A percentile compares a stretch with the other conserved stretches of the same genome.
Conservation (phyloP, 2,888 invertebrate genomes). For the Scaptomyza parva region DNA sequence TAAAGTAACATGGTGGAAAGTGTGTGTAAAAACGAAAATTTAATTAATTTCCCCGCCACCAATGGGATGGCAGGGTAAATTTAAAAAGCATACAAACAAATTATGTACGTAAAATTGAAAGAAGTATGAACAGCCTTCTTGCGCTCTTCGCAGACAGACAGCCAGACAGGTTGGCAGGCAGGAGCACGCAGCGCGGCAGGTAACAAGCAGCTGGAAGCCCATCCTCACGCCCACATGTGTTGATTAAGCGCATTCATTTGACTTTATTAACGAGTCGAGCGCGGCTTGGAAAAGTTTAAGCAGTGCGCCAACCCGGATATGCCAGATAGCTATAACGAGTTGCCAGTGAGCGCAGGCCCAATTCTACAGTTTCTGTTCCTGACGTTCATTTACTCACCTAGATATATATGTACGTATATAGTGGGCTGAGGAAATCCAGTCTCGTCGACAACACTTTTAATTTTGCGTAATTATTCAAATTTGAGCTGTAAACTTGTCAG, state of each 20-base stretch:
- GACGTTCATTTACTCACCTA: slow-evolving; percentile 42
- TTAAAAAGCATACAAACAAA: slow-evolving; percentile 51
- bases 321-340: slow-evolving; percentile 25
- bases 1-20: slow-evolving; percentile 25
- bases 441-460: slow-evolving; percentile 46
- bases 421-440: slow-evolving; percentile 15
- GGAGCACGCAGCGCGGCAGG: too few relatives aligned
- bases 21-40: slow-evolving; percentile 42
- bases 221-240: slow-evolving; percentile 52
- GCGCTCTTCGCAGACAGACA: slow-evolving; percentile 5
- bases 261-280: slow-evolving; percentile 68
- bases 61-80: slow-evolving; percentile 16
- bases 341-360: slow-evolving; percentile 15
- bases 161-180: neutral
- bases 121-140: slow-evolving; percentile 23
- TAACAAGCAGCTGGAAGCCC: slow-evolving; percentile 3
- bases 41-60: slow-evolving; percentile 66
- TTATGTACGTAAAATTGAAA: slow-evolving; percentile 45
- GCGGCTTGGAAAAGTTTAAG: slow-evolving; percentile 51
- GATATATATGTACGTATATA: too few relatives aligned
- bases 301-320: slow-evolving; percentile 20
- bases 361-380: slow-evolving; percentile 23
- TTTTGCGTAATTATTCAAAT: slow-evolving; percentile 73
- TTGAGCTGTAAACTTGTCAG: slow-evolving; percentile 52
- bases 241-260: slow-evolving; percentile 80